Evolutionary conservation across 2,797 vertebrate species (phyloP).

Genomic region (Fistularia tabacaria): DNA sequence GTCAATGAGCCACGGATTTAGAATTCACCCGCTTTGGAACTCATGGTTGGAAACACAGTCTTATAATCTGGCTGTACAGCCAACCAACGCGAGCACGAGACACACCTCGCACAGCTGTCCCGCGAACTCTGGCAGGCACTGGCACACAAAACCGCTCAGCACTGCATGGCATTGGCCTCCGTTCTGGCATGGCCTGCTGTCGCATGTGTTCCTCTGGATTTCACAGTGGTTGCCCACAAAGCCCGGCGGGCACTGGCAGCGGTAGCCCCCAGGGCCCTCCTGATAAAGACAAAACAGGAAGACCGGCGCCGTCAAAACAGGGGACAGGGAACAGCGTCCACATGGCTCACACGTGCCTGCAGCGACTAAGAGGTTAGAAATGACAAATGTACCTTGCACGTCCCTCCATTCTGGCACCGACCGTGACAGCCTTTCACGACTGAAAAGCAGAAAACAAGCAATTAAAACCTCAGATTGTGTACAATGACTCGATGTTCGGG

Average conservation of each 20-base stretch:
- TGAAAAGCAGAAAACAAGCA: slow-evolving; percentile 46
- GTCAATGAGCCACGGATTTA: too few relatives aligned
- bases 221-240: slow-evolving; percentile 87
- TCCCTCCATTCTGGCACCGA: slow-evolving; percentile 89
- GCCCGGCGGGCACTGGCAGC: slow-evolving; percentile 83
- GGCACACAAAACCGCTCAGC: slow-evolving; percentile 81
- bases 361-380: not conserved
- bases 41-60: too few relatives aligned
- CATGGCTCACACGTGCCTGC: not conserved
- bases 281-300: slow-evolving; percentile 30
- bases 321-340: not conserved
- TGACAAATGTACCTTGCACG: slow-evolving; percentile 81
- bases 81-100: slow-evolving; percentile 4
- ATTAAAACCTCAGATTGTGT: not conserved
- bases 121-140: slow-evolving; percentile 79
- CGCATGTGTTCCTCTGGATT: slow-evolving; percentile 78
- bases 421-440: slow-evolving; percentile 82
- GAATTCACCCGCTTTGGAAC: too few relatives aligned
- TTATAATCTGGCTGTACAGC: not conserved
- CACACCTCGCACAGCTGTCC: slow-evolving; percentile 91
- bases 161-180: slow-evolving; percentile 80
- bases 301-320: not conserved
- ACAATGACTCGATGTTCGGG: too few relatives aligned
- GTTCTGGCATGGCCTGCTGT: slow-evolving; percentile 83
- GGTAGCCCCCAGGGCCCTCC: slow-evolving; percentile 79